Evolutionary conservation across 1,140 invertebrate species (phyloP), one percentile per base, ranked within the genome.

Genomic region (Paralvinella palmiformis): DNA sequence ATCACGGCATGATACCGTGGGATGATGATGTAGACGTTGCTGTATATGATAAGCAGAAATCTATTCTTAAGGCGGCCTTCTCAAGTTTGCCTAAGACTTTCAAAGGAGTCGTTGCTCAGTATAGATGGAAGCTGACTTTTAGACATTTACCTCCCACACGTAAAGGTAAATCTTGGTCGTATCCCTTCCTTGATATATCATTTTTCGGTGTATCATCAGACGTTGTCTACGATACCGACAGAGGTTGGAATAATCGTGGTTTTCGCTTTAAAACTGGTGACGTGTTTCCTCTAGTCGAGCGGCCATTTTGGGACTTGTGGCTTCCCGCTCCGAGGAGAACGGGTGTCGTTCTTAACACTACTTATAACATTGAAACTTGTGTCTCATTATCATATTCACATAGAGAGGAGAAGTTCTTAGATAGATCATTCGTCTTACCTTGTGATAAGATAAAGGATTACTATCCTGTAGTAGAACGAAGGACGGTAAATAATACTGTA

Each of bases 1-100:
- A 73, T 62, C 69, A 71, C 35, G 69, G 69, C 17, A 32, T 68
- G 1, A 67, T 73, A 33, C 72, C 72, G 3, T 73, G 72, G 72
- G 72, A 73, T 33, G 72, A 73, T 32, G 72, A 73, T 56, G 53
- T 73, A 20, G 72, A 73, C 37, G 62, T 73, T 13, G 32, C 72
- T 13, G 41, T 72, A n/a, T 68, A 69, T 35, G 41, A 7, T 7
- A 33, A 63, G n/a, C 59, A 71, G 29, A 59, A 59, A 20, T 32
- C 27, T 3, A 5, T 24, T 13, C 6, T 57, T 1, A n/a, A 22
- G 27, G 55, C 27, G 2, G 55, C 33, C 3, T n/a, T 57, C 5
- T 27, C 55, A 32, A 13, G 20, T 6, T 17, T 57, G 55, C 6
- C 48, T 6, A 22, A 22, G 48, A 7, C 10, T 0, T 52, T n/a